phyloP scores from a whole-genome alignment of 2,888 invertebrate genomes.

The Uropetala carovei region DNA sequence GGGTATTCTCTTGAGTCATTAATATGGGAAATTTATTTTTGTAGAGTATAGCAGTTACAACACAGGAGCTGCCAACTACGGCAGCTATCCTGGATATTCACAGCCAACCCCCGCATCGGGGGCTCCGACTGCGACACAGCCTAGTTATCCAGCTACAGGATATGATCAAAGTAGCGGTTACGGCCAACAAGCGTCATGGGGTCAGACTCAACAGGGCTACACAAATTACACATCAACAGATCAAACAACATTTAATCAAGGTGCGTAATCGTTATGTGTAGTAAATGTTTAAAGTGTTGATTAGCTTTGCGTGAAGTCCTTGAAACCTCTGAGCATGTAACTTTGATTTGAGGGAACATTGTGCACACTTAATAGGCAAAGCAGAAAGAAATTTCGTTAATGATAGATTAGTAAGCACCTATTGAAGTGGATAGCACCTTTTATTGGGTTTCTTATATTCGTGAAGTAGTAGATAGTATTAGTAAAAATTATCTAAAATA shows the following conservation, averaged over 20 bases:
- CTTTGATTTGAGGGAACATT: background rate
- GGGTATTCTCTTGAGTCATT: background rate
- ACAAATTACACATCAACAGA: constrained; percentile 60
- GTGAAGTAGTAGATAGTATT: no score
- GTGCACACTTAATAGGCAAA: background rate
- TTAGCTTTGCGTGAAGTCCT: background rate
- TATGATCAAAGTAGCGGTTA: constrained; percentile 68
- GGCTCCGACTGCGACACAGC: constrained; percentile 66
- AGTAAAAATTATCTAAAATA: background rate
- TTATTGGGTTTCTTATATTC: no score
- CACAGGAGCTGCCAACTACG: constrained; percentile 68
- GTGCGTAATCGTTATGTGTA: background rate
- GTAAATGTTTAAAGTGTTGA: background rate
- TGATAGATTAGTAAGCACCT: no score
- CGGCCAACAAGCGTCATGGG: constrained; percentile 67
- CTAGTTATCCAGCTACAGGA: constrained; percentile 67
- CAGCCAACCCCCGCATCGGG: constrained; percentile 68
- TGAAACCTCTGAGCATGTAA: constrained; percentile 16
- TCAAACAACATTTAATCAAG: constrained; percentile 56
- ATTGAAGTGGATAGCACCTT: no score
- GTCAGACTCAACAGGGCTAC: constrained; percentile 66
- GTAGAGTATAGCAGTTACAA: constrained; percentile 69
- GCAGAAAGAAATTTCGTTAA: no score
- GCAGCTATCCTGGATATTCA: constrained; percentile 68
- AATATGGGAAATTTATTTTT: constrained; percentile 40